Conservation (phyloP, 2,888 invertebrate species). For the Megamerina dolium region DNA sequence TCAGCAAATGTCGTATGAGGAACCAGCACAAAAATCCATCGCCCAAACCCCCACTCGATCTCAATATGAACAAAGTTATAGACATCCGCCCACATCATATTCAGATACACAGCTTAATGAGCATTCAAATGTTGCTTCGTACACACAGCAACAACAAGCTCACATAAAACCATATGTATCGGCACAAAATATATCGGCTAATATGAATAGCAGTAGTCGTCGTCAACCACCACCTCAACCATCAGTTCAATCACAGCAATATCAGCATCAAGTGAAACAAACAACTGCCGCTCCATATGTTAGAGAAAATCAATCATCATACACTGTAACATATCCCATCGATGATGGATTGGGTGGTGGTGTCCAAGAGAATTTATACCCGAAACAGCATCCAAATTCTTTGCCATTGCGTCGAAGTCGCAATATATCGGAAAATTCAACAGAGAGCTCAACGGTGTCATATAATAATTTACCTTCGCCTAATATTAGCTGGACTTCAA, state of each 20-base stretch:
- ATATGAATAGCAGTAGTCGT: neutral
- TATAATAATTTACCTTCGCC: conserved; percentile 24
- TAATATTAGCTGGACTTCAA: conserved; percentile 36
- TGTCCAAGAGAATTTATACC: conserved; percentile 20
- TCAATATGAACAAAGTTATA: conserved; percentile 3
- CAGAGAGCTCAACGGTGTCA: conserved; percentile 29
- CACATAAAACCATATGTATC: conserved; percentile 14
- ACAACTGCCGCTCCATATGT: conserved; percentile 20
- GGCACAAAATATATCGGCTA: conserved; percentile 7
- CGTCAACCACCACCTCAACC: conserved; percentile 1
- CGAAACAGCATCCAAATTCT: conserved; percentile 10
- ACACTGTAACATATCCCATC: conserved; percentile 37
- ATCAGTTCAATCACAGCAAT: conserved; percentile 6
- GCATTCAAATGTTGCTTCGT: neutral
- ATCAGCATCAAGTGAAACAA: conserved; percentile 4
- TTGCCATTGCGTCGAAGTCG: conserved; percentile 24
- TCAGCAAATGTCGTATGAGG: too few species aligned
- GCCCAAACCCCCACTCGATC: conserved; percentile 7
- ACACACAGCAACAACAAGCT: conserved; percentile 2
- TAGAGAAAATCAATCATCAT: conserved; percentile 31
- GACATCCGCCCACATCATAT: too few species aligned
- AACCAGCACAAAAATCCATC: neutral
- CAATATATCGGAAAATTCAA: conserved; percentile 34
- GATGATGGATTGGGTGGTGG: conserved; percentile 36
- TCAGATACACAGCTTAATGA: neutral